Conservation (phyloP, 2,797 vertebrate genomes). For the Megaceryle alcyon region DNA sequence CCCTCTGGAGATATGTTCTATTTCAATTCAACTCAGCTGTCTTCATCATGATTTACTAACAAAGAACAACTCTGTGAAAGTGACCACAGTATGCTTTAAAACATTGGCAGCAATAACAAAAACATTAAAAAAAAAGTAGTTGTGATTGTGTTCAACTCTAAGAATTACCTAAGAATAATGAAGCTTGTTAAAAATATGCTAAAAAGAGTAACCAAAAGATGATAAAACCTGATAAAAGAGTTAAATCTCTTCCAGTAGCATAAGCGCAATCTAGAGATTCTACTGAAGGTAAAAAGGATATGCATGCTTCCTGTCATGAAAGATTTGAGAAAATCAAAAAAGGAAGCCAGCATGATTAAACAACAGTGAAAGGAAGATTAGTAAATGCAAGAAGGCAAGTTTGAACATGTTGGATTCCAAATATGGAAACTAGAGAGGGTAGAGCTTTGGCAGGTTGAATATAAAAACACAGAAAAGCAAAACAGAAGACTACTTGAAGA, state of each 20-base stretch:
- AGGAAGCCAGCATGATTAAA: constrained; percentile 47
- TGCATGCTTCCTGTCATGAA: constrained; percentile 38
- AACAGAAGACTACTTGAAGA: neutral
- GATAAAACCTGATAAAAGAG: neutral
- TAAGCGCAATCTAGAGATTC: neutral
- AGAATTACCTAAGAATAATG: neutral
- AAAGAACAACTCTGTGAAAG: neutral
- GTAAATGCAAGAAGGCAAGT: neutral
- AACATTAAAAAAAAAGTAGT: neutral
- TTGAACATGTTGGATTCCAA: neutral
- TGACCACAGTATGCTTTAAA: neutral
- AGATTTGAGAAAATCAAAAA: constrained; percentile 40
- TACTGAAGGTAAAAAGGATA: constrained; percentile 31
- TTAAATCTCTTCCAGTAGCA: neutral
- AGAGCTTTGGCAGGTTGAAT: constrained; percentile 17
- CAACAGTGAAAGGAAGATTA: constrained; percentile 11
- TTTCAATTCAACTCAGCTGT: neutral
- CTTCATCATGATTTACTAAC: neutral
- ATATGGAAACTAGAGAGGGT: constrained; percentile 4
- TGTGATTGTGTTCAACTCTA: neutral
- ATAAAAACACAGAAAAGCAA: neutral
- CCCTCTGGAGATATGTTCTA: neutral
- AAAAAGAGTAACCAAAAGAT: neutral
- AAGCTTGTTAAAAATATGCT: neutral
- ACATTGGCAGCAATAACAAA: neutral